phyloP scores from a whole-genome alignment of 2,888 invertebrate species.

The Gandaritis pyraliata region DNA sequence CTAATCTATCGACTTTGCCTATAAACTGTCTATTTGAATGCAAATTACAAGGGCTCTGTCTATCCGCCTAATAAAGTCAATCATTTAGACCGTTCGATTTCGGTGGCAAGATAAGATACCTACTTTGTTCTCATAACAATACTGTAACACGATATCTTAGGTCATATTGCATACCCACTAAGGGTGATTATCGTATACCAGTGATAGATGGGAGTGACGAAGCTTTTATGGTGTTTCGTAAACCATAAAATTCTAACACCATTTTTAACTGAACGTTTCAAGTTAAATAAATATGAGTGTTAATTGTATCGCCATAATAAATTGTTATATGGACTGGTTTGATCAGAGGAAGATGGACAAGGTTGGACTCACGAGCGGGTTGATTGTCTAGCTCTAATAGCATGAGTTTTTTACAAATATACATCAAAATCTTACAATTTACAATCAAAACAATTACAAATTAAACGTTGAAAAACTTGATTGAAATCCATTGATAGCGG shows the following conservation, averaged over 20 bases:
- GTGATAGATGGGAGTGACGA: neutral
- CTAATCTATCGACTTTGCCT: no score
- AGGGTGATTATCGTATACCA: constrained; percentile 1
- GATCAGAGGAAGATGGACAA: constrained; percentile 14
- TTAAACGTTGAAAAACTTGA: no score
- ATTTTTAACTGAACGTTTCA: constrained; percentile 32
- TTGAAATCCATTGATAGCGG: no score
- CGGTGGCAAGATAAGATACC: constrained; percentile 36
- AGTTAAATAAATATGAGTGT: constrained; percentile 34
- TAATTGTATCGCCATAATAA: constrained; percentile 31
- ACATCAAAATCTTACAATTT: no score
- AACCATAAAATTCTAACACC: constrained; percentile 33
- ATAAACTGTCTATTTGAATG: constrained; percentile 6
- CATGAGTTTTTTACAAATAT: no score
- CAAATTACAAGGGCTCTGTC: constrained; percentile 7
- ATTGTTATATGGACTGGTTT: constrained; percentile 31
- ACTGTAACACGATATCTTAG: constrained; percentile 1
- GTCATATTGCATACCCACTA: constrained; percentile 1
- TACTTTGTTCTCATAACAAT: constrained; percentile 22
- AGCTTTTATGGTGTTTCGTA: constrained; percentile 25
- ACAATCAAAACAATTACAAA: no score
- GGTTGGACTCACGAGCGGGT: no score
- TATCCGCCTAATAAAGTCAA: constrained; percentile 22
- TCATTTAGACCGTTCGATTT: constrained; percentile 39
- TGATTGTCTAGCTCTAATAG: no score